phyloP scores from a whole-genome alignment of 2,797 vertebrate genomes.

The Sebastiscus tertius region DNA sequence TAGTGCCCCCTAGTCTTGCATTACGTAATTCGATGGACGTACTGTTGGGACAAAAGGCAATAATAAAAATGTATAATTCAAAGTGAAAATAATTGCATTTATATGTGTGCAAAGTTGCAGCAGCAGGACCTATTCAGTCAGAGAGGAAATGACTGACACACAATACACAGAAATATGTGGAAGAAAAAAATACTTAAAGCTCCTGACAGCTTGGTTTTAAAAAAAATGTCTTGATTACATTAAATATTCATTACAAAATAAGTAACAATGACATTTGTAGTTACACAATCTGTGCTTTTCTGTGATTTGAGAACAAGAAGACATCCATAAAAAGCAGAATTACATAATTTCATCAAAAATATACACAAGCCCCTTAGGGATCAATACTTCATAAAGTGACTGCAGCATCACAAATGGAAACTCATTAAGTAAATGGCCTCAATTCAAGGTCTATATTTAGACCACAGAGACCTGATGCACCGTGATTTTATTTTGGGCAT shows the following conservation, averaged over 20 bases:
- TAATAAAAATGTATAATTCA: background rate
- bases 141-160: background rate
- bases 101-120: background rate
- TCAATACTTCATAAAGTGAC: constrained; percentile 22
- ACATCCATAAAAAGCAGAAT: constrained; percentile 5
- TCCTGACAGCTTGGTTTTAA: background rate
- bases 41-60: background rate
- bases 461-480: background rate
- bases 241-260: background rate
- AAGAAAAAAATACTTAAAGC: background rate
- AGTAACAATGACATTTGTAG: background rate
- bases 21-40: background rate
- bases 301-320: constrained; percentile 10
- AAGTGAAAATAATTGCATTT: background rate
- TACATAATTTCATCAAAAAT: constrained; percentile 10
- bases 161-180: background rate
- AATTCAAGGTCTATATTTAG: constrained; percentile 26
- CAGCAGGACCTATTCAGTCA: background rate
- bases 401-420: constrained; percentile 12
- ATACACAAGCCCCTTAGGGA: background rate
- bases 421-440: constrained; percentile 37
- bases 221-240: background rate
- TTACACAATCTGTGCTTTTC: background rate
- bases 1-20: background rate
- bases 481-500: background rate